Base-by-base conservation (phyloP, 2,113 vertebrate genomes). In the Notarius lentiginosus region DNA sequence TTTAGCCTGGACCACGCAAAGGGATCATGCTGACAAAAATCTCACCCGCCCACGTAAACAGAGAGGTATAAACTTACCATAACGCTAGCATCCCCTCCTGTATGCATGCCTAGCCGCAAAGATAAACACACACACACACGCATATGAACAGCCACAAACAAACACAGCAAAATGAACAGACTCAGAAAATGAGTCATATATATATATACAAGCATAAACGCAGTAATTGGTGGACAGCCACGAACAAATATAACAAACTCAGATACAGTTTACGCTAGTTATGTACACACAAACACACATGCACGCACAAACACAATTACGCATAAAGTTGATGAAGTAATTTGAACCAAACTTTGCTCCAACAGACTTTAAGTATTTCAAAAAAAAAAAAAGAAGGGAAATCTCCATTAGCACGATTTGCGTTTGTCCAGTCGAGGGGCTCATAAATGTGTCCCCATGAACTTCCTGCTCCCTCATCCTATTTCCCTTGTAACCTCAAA, bases 161-260 rank as follows among this genome's bases (percentile, higher is more conserved):
- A 81, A 77, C 76, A 72, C 47, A 14, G n/a, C 15, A 22, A 70
- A n/a, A 60, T 84, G 55, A 81, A 79, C 53, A 51, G 53, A 65
- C 51, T 63, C 53, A 73, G 68, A 58, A 56, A 22, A 75, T 84
- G 83, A n/a, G 53, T 82, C 80, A 75, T 72, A 79, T 30, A 30
- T n/a, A n/a, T 41, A 41, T 79, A 89, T n/a, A 85, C 61, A 79
- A 55, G n/a, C 49, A 49, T 49, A 66, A 70, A 87, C 20, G 18
- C 15, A 51, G 61, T 73, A 18, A 77, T 11, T 41, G 12, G 53
- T 27, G 55, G 41, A 68, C 1, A 55, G 55, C 51, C 63, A 60
- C 61, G 77, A n/a, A 81, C 88, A 89, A 12, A 70, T 76, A 82
- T 51, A 81, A 80, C 68, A 82, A 82, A 34, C 60, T 34, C 58